Evolutionary conservation across 2,113 vertebrate species (phyloP).

Genomic region (Lepisosteus oculatus): DNA sequence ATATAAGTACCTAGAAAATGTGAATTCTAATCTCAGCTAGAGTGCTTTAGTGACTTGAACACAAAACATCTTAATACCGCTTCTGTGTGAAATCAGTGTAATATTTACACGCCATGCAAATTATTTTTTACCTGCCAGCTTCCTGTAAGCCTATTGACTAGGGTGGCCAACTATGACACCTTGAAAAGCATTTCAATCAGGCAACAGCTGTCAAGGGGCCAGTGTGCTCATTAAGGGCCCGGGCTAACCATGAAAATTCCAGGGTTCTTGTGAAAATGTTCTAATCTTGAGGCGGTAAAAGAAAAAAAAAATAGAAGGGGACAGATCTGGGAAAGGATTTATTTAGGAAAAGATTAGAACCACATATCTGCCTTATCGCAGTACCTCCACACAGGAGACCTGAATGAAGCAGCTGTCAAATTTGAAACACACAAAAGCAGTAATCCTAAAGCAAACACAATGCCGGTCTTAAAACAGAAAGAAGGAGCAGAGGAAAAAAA

Average conservation of each 20-base stretch:
- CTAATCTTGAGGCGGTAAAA: constrained; percentile 63
- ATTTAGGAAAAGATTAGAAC: constrained; percentile 68
- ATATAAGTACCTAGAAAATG: too few species aligned
- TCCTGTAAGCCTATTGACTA: constrained; percentile 39
- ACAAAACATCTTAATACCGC: not conserved
- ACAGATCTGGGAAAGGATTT: constrained; percentile 72
- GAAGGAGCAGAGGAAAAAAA: constrained; percentile 22
- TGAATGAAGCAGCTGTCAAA: constrained; percentile 75
- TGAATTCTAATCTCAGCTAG: too few species aligned
- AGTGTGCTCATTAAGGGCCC: constrained; percentile 60
- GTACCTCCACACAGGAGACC: constrained; percentile 65
- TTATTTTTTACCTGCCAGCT: constrained; percentile 57
- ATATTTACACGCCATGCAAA: constrained; percentile 55
- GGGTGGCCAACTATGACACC: constrained; percentile 55
- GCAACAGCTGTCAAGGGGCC: constrained; percentile 63
- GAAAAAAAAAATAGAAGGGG: constrained; percentile 32
- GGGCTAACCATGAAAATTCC: constrained; percentile 45
- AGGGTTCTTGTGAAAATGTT: constrained; percentile 55
- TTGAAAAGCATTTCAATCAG: constrained; percentile 48
- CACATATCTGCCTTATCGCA: constrained; percentile 70
- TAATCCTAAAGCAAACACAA: constrained; percentile 74
- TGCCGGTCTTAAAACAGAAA: constrained; percentile 38
- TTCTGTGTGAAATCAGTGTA: constrained; percentile 15
- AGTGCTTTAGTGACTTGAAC: not conserved
- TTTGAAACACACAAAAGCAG: constrained; percentile 72